Evolutionary conservation across 1,140 invertebrate genomes (phyloP), one percentile per base, ranked within the genome.

Genomic region (Pararge aegeria): DNA sequence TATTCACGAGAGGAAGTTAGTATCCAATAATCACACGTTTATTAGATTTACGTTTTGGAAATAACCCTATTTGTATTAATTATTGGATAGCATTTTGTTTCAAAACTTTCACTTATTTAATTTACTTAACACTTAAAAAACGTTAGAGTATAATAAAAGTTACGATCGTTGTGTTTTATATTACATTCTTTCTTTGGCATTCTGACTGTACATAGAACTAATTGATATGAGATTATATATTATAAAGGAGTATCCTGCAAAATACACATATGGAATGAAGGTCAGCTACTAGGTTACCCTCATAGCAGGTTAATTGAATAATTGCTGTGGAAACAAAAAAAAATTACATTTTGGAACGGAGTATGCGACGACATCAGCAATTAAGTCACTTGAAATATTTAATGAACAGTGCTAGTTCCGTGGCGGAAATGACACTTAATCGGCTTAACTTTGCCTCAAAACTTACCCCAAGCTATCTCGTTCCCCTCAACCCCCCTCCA

Each of bases 361-460:
- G 60, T 59, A 78, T 72, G 78, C 72, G 69, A 68, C 68, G 70
- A 80, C 77, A 80, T 84, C 73, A 72, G 75, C 81, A 84, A 86
- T 87, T 86, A 89, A 86, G 78, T 81, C 74, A 70, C 80, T 82
- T 75, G 75, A 87, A 87, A 87, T 87, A 89, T 89, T 86, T 89
- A 89, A 89, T 89, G 82, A 89, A 87, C 83, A 89, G 75, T 80
- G 75, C 86, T 89, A 87, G 83, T 89, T 85, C 73, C 78, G 75
- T 70, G 72, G 71, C 83, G 82, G 80, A 88, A 89, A 86, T 89
- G 85, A 89, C 83, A 89, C 80, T 87, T 89, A 89, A 89, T 89
- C 83, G 82, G 78, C 78, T 87, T 89, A 87, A 87, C 85, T 89
- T 87, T 72, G 75, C 78, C 83, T 80, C 75, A 80, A 84, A 88